Conservation (phyloP, 2,113 vertebrate species). For the Microcebus lehilahytsara region DNA sequence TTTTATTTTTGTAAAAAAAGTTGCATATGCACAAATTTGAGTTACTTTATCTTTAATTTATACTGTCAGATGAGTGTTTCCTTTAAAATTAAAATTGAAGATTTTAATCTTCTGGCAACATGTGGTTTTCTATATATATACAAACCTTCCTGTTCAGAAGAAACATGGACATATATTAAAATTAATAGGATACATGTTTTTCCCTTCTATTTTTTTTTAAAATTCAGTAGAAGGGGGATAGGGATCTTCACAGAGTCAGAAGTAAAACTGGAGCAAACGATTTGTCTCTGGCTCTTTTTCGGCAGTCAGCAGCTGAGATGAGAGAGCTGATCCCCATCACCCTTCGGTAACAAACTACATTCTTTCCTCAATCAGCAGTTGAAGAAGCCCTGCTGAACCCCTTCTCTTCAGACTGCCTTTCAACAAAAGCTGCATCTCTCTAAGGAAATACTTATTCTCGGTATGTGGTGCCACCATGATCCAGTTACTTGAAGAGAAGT, state of each 20-base stretch:
- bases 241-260: conserved; percentile 17
- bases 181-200: neutral
- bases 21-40: neutral
- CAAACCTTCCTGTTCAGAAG: neutral
- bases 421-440: conserved; percentile 20
- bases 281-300: conserved; percentile 10
- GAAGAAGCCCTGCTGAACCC: conserved; percentile 12
- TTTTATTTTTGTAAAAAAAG: conserved; percentile 45
- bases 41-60: conserved; percentile 53
- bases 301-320: neutral
- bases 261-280: neutral
- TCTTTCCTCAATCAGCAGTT: neutral
- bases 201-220: neutral
- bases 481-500: conserved; percentile 24
- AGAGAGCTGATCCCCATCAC: conserved; percentile 47
- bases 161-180: conserved; percentile 27
- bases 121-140: neutral
- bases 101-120: conserved; percentile 44
- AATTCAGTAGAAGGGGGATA: neutral
- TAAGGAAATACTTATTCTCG: conserved; percentile 58
- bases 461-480: conserved; percentile 30
- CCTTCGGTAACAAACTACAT: neutral
- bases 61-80: neutral
- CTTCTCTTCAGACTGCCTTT: conserved; percentile 14
- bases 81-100: conserved; percentile 51